Evolutionary conservation across 64 coral and sea anemone genomes (phyloP).

Genomic region (Actinia equina): DNA sequence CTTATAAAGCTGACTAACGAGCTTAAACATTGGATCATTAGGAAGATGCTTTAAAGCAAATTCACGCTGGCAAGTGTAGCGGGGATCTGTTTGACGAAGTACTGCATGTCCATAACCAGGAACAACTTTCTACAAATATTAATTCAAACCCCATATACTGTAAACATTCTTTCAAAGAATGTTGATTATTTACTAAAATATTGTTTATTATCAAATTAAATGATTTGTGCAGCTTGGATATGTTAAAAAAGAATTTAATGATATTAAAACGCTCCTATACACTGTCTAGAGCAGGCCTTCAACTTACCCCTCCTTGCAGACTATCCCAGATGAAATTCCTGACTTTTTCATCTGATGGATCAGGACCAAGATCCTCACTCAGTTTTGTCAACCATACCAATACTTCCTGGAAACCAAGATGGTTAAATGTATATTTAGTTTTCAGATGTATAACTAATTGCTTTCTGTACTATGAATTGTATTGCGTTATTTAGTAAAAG

Average conservation of each 20-base stretch:
- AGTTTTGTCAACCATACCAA: conserved; percentile 92
- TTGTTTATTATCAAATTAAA: too few relatives aligned
- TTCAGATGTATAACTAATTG: too few relatives aligned
- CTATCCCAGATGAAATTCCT: conserved; percentile 69
- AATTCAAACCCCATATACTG: too few relatives aligned
- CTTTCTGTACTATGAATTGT: too few relatives aligned
- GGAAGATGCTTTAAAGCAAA: conserved; percentile 87
- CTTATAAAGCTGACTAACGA: conserved; percentile 72
- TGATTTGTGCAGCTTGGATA: too few relatives aligned
- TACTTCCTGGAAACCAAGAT: conserved; percentile 67
- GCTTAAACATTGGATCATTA: conserved; percentile 91
- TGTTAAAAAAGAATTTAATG: too few relatives aligned
- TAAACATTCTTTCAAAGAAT: too few relatives aligned
- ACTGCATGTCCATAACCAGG: conserved; percentile 97
- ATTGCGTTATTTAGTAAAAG: too few relatives aligned
- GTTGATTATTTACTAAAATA: too few relatives aligned
- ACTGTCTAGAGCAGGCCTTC: background rate
- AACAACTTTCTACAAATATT: conserved; percentile 63
- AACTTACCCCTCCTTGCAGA: conserved; percentile 76
- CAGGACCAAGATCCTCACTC: conserved; percentile 63
- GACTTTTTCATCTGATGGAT: conserved; percentile 76
- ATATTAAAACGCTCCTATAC: too few relatives aligned
- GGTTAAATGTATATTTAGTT: background rate
- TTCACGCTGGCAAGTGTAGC: conserved; percentile 85
- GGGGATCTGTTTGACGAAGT: conserved; percentile 81